These are phyloP conservation scores for Romanogobio albipinnatus DNA, from an alignment of 2,113 vertebrate species.

Conservation along the genomic window DNA sequence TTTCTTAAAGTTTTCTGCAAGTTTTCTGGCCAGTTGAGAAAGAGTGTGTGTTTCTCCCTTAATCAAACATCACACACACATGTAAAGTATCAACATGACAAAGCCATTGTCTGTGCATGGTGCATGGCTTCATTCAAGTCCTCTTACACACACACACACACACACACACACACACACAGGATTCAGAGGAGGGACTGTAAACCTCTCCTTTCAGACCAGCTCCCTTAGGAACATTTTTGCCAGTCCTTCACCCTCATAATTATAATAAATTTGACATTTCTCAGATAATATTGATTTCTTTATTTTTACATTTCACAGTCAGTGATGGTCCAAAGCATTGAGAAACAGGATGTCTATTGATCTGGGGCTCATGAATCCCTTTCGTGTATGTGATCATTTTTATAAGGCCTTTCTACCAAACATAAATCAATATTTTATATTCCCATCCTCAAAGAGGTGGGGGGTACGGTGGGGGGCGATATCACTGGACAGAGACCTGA, in stretches of 20 bases:
- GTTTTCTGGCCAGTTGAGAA: neutral
- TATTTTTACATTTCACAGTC: slow-evolving; percentile 93
- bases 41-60: neutral
- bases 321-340: slow-evolving; percentile 87
- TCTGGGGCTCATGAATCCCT: slow-evolving; percentile 91
- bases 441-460: slow-evolving; percentile 86
- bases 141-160: neutral
- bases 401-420: slow-evolving; percentile 93
- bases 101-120: neutral
- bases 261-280: slow-evolving; percentile 97
- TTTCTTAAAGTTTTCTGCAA: neutral
- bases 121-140: slow-evolving; percentile 3
- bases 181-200: slow-evolving; percentile 14
- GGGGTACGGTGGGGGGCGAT: slow-evolving; percentile 67
- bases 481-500: slow-evolving; percentile 81
- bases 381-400: slow-evolving; percentile 93
- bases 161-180: slow-evolving; percentile 6
- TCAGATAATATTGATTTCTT: slow-evolving; percentile 96
- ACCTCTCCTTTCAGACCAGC: slow-evolving; percentile 48
- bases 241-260: slow-evolving; percentile 92
- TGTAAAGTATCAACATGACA: slow-evolving; percentile 8
- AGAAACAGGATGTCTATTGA: slow-evolving; percentile 94
- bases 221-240: slow-evolving; percentile 86
- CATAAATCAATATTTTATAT: slow-evolving; percentile 96
- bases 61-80: neutral